phyloP scores from a whole-genome alignment of 2,797 vertebrate genomes.

The Anabacerthia variegaticeps region DNA sequence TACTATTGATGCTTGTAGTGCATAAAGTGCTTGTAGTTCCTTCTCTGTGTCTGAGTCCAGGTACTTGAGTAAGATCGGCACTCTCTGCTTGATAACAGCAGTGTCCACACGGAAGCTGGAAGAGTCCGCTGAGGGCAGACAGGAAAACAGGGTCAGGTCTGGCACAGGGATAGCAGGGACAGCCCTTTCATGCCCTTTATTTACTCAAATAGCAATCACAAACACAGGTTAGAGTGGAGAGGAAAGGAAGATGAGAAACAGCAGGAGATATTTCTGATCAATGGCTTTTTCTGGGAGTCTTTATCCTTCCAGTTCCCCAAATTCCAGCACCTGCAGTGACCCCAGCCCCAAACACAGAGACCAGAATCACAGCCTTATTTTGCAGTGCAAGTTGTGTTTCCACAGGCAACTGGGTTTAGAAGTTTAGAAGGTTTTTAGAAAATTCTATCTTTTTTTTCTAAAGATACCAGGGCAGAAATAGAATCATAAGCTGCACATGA shows the following conservation, averaged over 20 bases:
- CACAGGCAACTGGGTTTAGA: background rate
- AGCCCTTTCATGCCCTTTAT: background rate
- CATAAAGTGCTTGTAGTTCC: constrained; percentile 99
- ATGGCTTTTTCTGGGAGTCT: background rate
- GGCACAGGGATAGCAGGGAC: fast-evolving
- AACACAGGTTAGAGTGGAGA: background rate
- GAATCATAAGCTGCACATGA: background rate
- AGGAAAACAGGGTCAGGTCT: background rate
- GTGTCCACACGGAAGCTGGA: constrained; percentile 93
- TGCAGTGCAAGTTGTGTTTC: background rate
- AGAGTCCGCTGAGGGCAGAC: constrained; percentile 83
- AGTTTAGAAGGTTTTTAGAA: background rate
- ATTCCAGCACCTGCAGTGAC: background rate
- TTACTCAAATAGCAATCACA: background rate
- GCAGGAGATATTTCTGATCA: background rate
- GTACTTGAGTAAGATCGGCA: constrained; percentile 98
- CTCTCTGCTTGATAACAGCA: constrained; percentile 92
- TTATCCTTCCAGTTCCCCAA: background rate
- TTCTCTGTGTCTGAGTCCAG: constrained; percentile 97
- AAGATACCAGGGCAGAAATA: background rate
- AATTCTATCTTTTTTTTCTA: background rate
- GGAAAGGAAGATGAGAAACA: background rate
- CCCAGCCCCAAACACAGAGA: background rate
- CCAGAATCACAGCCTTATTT: background rate
- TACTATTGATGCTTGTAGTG: constrained; percentile 97